Conservation (phyloP, 2,113 vertebrate genomes). For the Nematolebias whitei region DNA sequence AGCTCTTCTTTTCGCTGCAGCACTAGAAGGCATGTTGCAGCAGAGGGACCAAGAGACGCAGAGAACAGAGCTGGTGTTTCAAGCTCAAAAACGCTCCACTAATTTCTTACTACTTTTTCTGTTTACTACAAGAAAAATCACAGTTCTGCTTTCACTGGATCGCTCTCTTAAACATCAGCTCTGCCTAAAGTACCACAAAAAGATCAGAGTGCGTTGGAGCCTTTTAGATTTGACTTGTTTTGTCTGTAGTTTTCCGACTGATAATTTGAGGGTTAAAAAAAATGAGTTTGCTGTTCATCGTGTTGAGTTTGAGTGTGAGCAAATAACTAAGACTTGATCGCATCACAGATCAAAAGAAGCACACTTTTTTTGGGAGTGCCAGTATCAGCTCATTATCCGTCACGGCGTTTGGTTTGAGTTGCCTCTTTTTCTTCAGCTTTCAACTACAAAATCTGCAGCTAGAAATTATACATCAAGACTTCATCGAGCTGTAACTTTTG, state of each 20-base stretch:
- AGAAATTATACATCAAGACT: no score
- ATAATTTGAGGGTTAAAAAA: neutral
- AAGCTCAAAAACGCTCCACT: constrained; percentile 10
- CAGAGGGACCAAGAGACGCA: constrained; percentile 29
- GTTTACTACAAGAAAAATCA: neutral
- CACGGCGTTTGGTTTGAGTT: no score
- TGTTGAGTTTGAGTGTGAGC: constrained; percentile 5
- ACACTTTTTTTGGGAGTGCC: neutral
- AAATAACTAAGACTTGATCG: neutral
- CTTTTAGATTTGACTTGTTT: neutral
- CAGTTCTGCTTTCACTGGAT: neutral
- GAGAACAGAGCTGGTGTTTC: constrained; percentile 9
- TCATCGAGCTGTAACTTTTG: no score
- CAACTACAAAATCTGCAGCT: no score
- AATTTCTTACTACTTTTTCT: constrained; percentile 4
- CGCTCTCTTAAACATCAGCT: neutral
- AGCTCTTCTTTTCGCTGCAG: constrained; percentile 40
- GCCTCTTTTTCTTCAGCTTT: no score
- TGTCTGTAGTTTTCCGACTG: neutral
- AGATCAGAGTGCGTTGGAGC: neutral
- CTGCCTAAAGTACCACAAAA: no score
- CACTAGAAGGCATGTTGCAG: constrained; percentile 46
- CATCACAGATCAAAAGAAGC: neutral
- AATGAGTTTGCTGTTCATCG: neutral
- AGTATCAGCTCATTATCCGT: no score